Base-by-base conservation (phyloP, 1,140 invertebrate genomes). In the Limonius californicus region DNA sequence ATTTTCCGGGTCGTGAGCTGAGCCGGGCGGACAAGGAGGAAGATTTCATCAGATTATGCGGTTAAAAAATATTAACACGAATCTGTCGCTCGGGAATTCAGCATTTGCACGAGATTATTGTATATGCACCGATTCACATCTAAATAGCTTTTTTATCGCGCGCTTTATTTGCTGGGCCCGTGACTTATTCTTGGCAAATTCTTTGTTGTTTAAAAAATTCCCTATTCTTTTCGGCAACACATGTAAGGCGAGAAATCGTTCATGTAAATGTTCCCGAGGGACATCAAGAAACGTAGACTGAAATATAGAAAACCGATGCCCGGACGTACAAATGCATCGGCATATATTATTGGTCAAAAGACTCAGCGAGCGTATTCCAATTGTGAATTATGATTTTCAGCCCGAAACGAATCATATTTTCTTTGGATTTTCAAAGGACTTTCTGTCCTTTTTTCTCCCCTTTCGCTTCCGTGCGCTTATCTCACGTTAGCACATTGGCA, bases 271-370 rank as follows among this genome's bases (percentile, higher is more conserved):
- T 58, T 32, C 45, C 19, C 12, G 23, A 43, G 30, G 18, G 61
- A 57, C 47, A 54, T 58, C 32, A 47, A 16, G 19, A 39, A 63
- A 58, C 42, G 43, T 39, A 50, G 54, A 58, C 23, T 53, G 55
- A 58, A 58, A 62, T 58, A 63, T 58, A 63, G 56, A 21, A 63
- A 57, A 59, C 61, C 56, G 61, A 58, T 58, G 56, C 55, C 56
- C 55, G 53, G 16, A 54, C 20, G 55, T 53, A 54, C 32, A 42
- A 47, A 35, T 61, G 54, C 64, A 68, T 68, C 68, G 69, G 71
- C 69, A 73, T 73, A 73, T 60, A 73, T 73, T 73, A 73, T 73
- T 72, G 72, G 72, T 73, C 72, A 73, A 73, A 73, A 72, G 70
- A 65, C 62, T 68, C 70, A 69, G 55, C 54, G 66, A 72, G 67